Evolutionary conservation across 2,888 invertebrate species (phyloP), one percentile per base, ranked within the genome.

Genomic region (Biston stratarius): DNA sequence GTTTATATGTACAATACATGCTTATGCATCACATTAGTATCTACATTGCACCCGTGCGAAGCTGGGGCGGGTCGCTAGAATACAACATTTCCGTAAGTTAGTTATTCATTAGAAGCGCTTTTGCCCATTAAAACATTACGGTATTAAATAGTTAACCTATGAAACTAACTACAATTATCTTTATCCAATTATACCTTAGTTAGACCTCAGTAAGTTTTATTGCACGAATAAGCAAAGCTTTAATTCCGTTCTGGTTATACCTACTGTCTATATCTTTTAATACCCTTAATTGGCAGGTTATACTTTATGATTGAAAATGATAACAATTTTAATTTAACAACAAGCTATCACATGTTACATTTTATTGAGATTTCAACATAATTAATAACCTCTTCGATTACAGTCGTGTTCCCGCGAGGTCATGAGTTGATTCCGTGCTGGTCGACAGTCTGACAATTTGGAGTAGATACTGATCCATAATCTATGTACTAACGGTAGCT

Each of bases 401-500:
- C 80, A 81, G 83, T 83, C 83, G 77, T 78, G 77, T 80, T 80
- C 63, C 81, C 85, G 85, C 84, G 83, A 84, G 86, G 67, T 69
- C 64, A 63, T 83, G 83, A 81, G 82, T 85, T 82, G 84, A 84
- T 67, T 63, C 65, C 65, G 61, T 64, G 66, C 67, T 58, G 60
- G 62, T 64, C 70, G 34, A 62, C 67, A 59, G 40, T 47, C 70
- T 45, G 79, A 82, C 81, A 79, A 82, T 86, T 87, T 86, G 80
- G 80, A 81, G 76, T 82, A 81, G 79, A 79, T 81, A 81, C 77
- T 78, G 78, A 80, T 80, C 79, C 81, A 74, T 79, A 78, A 76
- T 77, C 77, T 78, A 82, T 82, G 76, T 62, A 63, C 53, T 89
- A 87, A 87, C 86, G 86, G 88, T 87, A 87, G 88, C 87, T 82